Evolutionary conservation across 2,113 vertebrate species (phyloP).

Genomic region (Platichthys stellatus): DNA sequence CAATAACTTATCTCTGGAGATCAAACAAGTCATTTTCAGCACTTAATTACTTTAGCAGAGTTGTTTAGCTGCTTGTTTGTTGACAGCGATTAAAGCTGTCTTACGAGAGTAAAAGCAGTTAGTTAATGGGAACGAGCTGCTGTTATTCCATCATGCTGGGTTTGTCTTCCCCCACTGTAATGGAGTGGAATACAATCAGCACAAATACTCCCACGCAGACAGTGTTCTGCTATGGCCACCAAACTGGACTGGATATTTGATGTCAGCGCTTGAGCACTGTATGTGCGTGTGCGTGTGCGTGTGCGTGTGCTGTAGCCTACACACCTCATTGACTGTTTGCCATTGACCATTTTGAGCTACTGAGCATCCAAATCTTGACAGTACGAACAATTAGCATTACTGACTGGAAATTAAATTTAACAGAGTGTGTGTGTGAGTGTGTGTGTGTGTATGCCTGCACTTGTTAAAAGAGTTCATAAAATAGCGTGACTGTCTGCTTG

Average conservation of each 20-base stretch:
- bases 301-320: too few species aligned
- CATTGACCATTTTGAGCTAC: too few species aligned
- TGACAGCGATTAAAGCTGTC: slow-evolving; percentile 20
- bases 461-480: slow-evolving; percentile 1
- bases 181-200: slow-evolving; percentile 41
- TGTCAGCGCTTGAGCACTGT: slow-evolving; percentile 44
- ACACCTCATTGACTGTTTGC: too few species aligned
- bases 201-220: slow-evolving; percentile 7
- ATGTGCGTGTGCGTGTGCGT: slow-evolving; percentile 3
- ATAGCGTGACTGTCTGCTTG: not conserved
- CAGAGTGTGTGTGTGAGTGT: not conserved
- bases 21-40: not conserved
- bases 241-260: slow-evolving; percentile 62
- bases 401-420: too few species aligned
- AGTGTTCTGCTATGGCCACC: slow-evolving; percentile 26
- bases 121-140: slow-evolving; percentile 24
- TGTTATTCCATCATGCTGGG: slow-evolving; percentile 38
- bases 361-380: too few species aligned
- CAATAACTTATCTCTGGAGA: not conserved
- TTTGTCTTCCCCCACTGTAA: slow-evolving; percentile 38
- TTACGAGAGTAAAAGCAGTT: slow-evolving; percentile 21
- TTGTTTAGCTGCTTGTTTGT: not conserved
- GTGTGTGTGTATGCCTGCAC: not conserved
- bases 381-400: too few species aligned
- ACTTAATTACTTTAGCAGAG: not conserved